A percentile compares a stretch with the other conserved stretches of the same genome.
phyloP scores from a whole-genome alignment of 2,797 vertebrate species.

The Pangasius larnaudii region DNA sequence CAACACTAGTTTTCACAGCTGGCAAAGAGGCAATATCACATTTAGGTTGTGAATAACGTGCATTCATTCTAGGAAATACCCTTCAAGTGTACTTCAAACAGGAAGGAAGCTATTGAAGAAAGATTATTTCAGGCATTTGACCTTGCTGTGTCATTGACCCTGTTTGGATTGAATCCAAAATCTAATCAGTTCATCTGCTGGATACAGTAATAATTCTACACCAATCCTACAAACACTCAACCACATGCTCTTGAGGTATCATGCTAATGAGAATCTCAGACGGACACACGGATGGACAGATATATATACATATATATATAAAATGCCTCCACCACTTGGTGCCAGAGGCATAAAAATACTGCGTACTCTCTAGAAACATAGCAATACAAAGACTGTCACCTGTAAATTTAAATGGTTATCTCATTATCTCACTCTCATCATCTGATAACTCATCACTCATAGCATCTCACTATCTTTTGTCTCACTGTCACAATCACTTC shows the following conservation, averaged over 20 bases:
- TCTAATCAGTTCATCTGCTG: neutral
- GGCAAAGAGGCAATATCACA: neutral
- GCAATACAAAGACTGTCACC: neutral
- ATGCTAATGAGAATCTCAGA: neutral
- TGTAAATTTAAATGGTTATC: neutral
- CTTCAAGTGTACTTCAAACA: too few species aligned
- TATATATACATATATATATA: too few species aligned
- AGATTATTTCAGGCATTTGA: neutral
- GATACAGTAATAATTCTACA: neutral
- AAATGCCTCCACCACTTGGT: too few species aligned
- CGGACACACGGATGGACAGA: too few species aligned
- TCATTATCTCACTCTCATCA: too few species aligned
- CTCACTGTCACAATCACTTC: too few species aligned
- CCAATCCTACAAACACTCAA: neutral
- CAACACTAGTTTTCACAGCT: conserved; percentile 16
- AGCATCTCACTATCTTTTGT: too few species aligned
- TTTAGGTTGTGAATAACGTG: neutral
- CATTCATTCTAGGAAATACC: neutral
- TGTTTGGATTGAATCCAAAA: neutral
- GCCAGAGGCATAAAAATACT: too few species aligned
- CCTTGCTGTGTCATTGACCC: neutral
- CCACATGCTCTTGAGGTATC: neutral
- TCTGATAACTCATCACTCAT: too few species aligned
- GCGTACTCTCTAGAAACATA: neutral
- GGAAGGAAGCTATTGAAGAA: neutral